Conservation (phyloP, 2,888 invertebrate genomes). For the Aphidius colemani region DNA sequence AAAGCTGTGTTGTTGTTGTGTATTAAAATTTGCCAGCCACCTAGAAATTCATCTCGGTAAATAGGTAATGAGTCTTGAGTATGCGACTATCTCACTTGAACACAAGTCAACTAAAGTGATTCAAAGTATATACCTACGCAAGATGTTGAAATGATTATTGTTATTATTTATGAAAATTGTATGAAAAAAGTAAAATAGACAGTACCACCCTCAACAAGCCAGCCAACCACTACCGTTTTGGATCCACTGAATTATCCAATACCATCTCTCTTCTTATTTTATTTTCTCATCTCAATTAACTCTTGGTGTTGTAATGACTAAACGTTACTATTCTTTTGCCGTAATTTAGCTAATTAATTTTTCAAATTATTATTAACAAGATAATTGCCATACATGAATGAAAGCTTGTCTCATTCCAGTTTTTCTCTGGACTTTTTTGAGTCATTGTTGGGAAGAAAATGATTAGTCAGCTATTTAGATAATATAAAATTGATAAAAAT, state of each 20-base stretch:
- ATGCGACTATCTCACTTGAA: too few relatives aligned
- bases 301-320: background rate
- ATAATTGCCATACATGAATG: too few relatives aligned
- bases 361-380: too few relatives aligned
- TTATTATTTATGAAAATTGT: background rate
- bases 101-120: too few relatives aligned
- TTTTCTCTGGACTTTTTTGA: too few relatives aligned
- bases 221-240: slow-evolving; percentile 16
- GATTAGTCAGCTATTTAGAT: too few relatives aligned
- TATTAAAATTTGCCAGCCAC: slow-evolving; percentile 33
- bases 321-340: too few relatives aligned
- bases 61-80: slow-evolving; percentile 45
- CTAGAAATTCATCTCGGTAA: slow-evolving; percentile 46
- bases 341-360: too few relatives aligned
- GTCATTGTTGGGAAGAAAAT: too few relatives aligned
- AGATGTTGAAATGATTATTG: slow-evolving; percentile 7
- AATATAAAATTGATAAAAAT: too few relatives aligned
- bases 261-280: slow-evolving; percentile 5
- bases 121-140: background rate
- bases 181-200: background rate
- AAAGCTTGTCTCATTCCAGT: too few relatives aligned
- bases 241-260: slow-evolving; percentile 19
- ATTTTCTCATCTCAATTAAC: slow-evolving; percentile 1
- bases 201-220: slow-evolving; percentile 3
- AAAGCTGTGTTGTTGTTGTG: slow-evolving; percentile 26